Conservation (phyloP, 1,140 invertebrate genomes). For the Stegodyphus mimosarum region DNA sequence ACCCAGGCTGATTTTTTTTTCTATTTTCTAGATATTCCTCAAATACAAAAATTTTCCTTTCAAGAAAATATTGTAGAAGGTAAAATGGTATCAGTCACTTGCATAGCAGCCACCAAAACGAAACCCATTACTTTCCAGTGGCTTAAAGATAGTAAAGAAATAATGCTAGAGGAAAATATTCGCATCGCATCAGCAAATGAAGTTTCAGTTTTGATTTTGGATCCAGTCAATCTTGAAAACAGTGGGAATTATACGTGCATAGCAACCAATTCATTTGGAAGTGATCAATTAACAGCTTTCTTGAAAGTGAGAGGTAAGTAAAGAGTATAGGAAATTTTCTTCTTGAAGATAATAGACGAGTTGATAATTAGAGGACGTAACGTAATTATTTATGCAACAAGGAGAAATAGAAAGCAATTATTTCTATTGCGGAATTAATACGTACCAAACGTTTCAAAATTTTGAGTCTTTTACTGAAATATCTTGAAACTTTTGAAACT, state of each 20-base stretch:
- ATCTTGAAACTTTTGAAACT: too few species aligned
- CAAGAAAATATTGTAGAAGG: conserved; percentile 43
- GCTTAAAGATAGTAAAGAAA: conserved; percentile 54
- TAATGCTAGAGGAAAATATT: conserved; percentile 8
- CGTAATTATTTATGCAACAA: too few species aligned
- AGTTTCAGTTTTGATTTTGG: conserved; percentile 74
- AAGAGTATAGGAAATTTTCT: too few species aligned
- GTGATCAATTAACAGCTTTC: conserved; percentile 37
- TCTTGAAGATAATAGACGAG: too few species aligned
- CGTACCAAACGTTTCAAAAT: too few species aligned
- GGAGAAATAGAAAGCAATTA: too few species aligned
- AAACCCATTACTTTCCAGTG: conserved; percentile 47
- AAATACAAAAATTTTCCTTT: conserved; percentile 43
- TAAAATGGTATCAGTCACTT: conserved; percentile 33
- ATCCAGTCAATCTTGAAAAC: conserved; percentile 76
- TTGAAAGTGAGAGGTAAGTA: conserved; percentile 44
- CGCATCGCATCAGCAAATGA: conserved; percentile 33
- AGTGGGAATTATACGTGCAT: conserved; percentile 65
- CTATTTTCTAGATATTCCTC: conserved; percentile 19
- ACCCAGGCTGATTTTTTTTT: too few species aligned
- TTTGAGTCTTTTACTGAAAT: too few species aligned
- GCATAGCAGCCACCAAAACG: not conserved
- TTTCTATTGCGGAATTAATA: too few species aligned
- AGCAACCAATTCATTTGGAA: conserved; percentile 45
- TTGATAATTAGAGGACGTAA: too few species aligned